Evolutionary conservation across 2,888 invertebrate genomes (phyloP), one percentile per base, ranked within the genome.

Genomic region (Apoda limacodes): DNA sequence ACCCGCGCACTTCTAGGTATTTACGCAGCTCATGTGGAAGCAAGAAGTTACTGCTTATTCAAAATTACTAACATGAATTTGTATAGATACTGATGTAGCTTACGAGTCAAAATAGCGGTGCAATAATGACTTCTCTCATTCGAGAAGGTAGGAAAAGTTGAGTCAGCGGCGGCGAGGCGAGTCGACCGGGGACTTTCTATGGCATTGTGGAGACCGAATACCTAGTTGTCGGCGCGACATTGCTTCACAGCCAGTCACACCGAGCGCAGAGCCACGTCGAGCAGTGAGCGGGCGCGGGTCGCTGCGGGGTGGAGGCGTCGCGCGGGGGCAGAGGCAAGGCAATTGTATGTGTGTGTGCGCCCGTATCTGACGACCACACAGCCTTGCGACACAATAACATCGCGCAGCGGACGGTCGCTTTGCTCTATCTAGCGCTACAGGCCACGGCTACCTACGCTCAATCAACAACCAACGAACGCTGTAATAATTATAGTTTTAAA

Each of bases 191-290:
- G 63, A 78, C 78, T 80, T 80, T 80, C 78, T 78, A 78, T 75
- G 78, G 75, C 78, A 80, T 78, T 80, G 78, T 74, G 62, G 68
- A 66, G 68, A 63, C 58, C 62, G 65, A 75, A 68, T 74, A 69
- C 71, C 68, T 67, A 69, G 72, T 68, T 67, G 74, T 66, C 69
- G 71, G 70, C 63, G 55, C 67, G 65, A 68, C 71, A 68, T 78
- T 78, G 76, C 78, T 64, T 70, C 76, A 76, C 66, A 64, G 5
- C 7, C 17, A 7, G 7, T 5, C 17, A n/a, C n/a, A n/a, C 17
- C 17, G 60, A 57, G 54, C 62, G 66, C 60, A 60, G 57, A 67
- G 68, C 61, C 69, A 63, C 65, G 69, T 60, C 69, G 65, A 59
- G 55, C 55, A 60, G 54, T 57, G 60, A 54, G 50, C 58, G 52